Conservation (phyloP, 2,888 invertebrate genomes). For the Falcaria lacertinaria region DNA sequence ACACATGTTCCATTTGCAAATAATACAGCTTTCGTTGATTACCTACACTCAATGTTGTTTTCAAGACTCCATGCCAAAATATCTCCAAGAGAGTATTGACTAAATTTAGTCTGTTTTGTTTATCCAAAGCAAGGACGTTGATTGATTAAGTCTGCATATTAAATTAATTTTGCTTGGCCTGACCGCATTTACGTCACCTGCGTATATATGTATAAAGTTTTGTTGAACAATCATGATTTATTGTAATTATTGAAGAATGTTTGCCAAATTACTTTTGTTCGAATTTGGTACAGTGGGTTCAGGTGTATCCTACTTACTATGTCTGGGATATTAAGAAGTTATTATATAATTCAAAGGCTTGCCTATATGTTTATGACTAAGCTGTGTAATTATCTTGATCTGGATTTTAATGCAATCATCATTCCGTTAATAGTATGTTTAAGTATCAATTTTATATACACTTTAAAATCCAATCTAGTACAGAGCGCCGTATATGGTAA, state of each 20-base stretch:
- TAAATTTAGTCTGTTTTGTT: conserved; percentile 43
- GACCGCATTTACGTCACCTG: conserved; percentile 1
- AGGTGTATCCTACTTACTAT: conserved; percentile 36
- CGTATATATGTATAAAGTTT: conserved; percentile 1
- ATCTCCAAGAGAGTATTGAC: conserved; percentile 44
- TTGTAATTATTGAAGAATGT: background rate
- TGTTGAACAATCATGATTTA: background rate
- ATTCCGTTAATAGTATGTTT: too few relatives aligned
- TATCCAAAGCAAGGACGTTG: conserved; percentile 28
- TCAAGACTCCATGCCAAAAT: conserved; percentile 39
- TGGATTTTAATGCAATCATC: too few relatives aligned
- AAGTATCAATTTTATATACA: too few relatives aligned
- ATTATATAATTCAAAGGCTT: background rate
- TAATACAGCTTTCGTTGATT: conserved; percentile 16
- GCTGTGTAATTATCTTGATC: background rate
- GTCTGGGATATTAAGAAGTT: background rate
- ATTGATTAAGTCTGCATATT: conserved; percentile 8
- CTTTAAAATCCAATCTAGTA: too few relatives aligned
- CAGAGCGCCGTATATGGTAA: too few relatives aligned
- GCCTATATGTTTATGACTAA: background rate
- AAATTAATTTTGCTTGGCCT: background rate
- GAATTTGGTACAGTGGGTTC: conserved; percentile 34
- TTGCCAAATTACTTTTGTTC: conserved; percentile 17
- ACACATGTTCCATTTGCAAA: background rate
- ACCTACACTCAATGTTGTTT: conserved; percentile 31